phyloP scores from a whole-genome alignment of 2,797 vertebrate genomes.

The Prionace glauca region DNA sequence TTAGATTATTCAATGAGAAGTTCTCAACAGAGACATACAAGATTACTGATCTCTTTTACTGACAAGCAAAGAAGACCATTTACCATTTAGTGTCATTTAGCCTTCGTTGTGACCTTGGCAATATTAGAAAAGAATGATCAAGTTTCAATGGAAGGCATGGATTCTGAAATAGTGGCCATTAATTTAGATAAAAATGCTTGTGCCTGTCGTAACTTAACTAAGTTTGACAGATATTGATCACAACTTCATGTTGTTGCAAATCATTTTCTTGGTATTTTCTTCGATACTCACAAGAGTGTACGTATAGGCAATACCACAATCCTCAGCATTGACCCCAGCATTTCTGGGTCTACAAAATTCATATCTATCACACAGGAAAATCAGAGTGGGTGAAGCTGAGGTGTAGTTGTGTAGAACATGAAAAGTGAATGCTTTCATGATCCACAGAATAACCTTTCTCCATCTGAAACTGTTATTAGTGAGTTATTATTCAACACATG shows the following conservation, averaged over 20 bases:
- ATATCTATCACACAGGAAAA: neutral
- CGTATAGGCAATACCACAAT: neutral
- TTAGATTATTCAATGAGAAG: neutral
- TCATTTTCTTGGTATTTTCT: conserved; percentile 5
- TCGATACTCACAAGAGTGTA: neutral
- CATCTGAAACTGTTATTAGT: neutral
- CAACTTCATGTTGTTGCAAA: neutral
- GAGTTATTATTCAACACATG: neutral
- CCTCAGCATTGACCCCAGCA: neutral
- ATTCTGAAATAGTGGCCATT: neutral
- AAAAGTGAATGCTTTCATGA: neutral
- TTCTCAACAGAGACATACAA: neutral
- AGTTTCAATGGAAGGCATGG: neutral
- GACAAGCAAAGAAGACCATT: neutral
- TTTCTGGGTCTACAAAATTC: neutral
- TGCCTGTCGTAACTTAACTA: neutral
- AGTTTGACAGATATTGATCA: conserved; percentile 18
- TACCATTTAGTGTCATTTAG: neutral
- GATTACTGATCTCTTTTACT: neutral
- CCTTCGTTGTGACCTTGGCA: neutral
- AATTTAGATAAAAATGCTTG: neutral
- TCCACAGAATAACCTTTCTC: neutral
- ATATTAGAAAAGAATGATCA: neutral
- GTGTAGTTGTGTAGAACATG: neutral
- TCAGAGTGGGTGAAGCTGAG: neutral